phyloP scores from a whole-genome alignment of 2,113 vertebrate genomes.

The Arvicanthis niloticus region DNA sequence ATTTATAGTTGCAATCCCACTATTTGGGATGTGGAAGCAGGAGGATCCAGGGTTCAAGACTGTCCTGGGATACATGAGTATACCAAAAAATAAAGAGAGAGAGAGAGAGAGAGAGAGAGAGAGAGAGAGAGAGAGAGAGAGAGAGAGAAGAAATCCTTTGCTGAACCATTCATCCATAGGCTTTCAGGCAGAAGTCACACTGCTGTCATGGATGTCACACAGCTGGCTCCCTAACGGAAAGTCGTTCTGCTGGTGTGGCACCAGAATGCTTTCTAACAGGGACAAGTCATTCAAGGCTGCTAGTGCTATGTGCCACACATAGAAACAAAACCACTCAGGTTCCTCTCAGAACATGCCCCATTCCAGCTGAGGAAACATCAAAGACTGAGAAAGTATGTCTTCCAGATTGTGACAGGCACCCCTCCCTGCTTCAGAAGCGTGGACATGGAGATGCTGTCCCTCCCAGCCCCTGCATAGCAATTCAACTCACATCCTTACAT shows the following conservation, averaged over 20 bases:
- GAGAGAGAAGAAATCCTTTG: not conserved
- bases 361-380: not conserved
- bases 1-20: not conserved
- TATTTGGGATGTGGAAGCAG: not conserved
- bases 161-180: not conserved
- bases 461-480: not conserved
- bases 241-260: not conserved
- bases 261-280: not conserved
- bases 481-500: not conserved
- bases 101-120: not conserved
- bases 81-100: too few relatives aligned
- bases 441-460: not conserved
- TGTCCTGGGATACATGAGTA: not conserved
- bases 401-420: not conserved
- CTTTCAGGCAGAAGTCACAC: not conserved
- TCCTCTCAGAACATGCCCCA: not conserved
- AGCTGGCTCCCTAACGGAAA: not conserved
- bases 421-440: not conserved
- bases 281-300: not conserved
- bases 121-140: rapidly evolving
- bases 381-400: not conserved
- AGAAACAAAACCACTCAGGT: not conserved
- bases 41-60: not conserved
- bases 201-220: not conserved
- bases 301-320: not conserved